Conservation (phyloP, 2,888 invertebrate species). For the Ptychoptera albimana region DNA sequence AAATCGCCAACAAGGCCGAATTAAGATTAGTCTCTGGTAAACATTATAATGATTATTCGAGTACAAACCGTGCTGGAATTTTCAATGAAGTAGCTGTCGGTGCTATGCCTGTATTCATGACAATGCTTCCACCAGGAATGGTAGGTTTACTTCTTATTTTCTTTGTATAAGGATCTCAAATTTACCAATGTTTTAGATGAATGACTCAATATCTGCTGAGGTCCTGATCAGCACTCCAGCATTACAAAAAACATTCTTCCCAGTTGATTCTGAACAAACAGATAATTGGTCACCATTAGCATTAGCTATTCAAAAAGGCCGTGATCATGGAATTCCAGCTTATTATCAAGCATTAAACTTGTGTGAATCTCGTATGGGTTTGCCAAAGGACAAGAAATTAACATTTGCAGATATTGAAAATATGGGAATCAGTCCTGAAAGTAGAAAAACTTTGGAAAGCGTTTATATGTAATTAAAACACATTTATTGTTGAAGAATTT, state of each 20-base stretch:
- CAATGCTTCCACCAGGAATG: conserved; percentile 56
- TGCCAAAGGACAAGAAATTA: conserved; percentile 12
- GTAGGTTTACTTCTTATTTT: conserved; percentile 27
- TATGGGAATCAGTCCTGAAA: conserved; percentile 37
- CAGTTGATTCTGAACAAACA: conserved; percentile 27
- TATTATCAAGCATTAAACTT: conserved; percentile 52
- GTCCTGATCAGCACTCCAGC: conserved; percentile 48
- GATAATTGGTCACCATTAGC: conserved; percentile 37
- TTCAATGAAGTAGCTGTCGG: conserved; percentile 64
- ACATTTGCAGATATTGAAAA: conserved; percentile 41
- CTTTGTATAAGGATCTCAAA: neutral
- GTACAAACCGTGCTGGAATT: conserved; percentile 59
- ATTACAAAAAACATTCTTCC: conserved; percentile 26
- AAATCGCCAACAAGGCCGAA: conserved; percentile 25
- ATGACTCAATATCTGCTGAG: conserved; percentile 40
- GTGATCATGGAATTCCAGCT: conserved; percentile 69
- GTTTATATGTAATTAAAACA: conserved; percentile 42
- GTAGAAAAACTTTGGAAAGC: conserved; percentile 45
- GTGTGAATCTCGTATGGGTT: conserved; percentile 39
- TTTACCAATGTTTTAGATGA: conserved; percentile 31
- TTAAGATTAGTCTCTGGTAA: conserved; percentile 52
- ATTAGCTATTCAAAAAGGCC: conserved; percentile 41
- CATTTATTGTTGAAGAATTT: conserved; percentile 2
- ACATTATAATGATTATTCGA: conserved; percentile 66
- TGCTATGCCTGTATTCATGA: conserved; percentile 53